phyloP scores from a whole-genome alignment of 2,888 invertebrate genomes.

The Ditula angustiorana region DNA sequence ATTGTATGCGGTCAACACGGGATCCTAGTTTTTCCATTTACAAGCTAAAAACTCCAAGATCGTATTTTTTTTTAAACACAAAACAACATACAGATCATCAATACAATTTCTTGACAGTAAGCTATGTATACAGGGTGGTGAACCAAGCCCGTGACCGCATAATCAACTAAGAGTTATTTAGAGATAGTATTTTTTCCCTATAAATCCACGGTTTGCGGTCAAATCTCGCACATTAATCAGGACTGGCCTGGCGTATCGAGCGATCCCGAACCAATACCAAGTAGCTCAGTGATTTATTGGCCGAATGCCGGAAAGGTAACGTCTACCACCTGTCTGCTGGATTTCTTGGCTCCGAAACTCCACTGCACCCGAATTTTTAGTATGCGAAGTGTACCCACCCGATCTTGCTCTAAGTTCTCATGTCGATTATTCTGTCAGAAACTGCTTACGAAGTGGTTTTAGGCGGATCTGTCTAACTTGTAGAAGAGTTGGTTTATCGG shows the following conservation, averaged over 20 bases:
- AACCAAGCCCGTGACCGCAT: conserved; percentile 1
- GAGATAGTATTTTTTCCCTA: conserved; percentile 31
- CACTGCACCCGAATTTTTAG: conserved; percentile 32
- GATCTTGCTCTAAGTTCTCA: conserved; percentile 9
- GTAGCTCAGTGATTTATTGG: conserved; percentile 73
- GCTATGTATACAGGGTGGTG: background rate
- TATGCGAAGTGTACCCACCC: conserved; percentile 12
- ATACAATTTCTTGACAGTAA: background rate
- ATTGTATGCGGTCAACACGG: too few relatives aligned
- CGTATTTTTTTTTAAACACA: too few relatives aligned
- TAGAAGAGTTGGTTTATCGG: conserved; percentile 13
- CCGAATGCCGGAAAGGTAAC: conserved; percentile 59
- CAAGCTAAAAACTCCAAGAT: too few relatives aligned
- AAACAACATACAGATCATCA: too few relatives aligned
- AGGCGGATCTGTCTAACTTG: conserved; percentile 11
- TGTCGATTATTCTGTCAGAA: conserved; percentile 32
- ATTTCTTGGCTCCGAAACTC: conserved; percentile 39
- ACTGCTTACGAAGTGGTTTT: conserved; percentile 25
- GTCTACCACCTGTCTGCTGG: conserved; percentile 73
- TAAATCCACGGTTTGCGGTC: conserved; percentile 53
- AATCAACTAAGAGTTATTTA: conserved; percentile 19
- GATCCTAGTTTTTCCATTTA: too few relatives aligned
- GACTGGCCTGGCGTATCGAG: conserved; percentile 59
- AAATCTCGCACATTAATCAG: conserved; percentile 74
- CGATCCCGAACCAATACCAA: conserved; percentile 66